Evolutionary conservation across 2,797 vertebrate genomes (phyloP), one percentile per base, ranked within the genome.

Genomic region (Coregonus ussuriensis): DNA sequence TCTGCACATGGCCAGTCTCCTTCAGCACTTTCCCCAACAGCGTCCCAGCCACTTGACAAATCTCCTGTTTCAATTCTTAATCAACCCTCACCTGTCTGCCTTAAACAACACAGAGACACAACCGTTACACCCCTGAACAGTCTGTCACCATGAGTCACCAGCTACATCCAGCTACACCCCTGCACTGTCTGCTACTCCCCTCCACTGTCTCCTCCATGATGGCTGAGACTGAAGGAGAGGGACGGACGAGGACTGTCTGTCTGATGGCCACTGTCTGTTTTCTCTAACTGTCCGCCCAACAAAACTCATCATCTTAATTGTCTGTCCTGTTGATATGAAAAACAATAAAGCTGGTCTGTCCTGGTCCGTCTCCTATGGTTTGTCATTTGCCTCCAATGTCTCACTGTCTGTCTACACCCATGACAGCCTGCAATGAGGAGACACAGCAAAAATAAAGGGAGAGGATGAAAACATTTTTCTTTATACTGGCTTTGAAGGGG

Each of bases 291-390:
- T 92, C 91, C 88, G 78, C 90, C 90, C 86, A 90, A 89, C 76
- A 84, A 83, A 89, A 88, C 90, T 85, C 92, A 91, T 92, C 89
- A 88, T 89, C 87, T 89, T 92, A 90, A 92, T 90, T 91, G 91
- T 91, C 85, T 81, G 84, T 90, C 85, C 83, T 86, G 88, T 89
- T 89, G 87, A 91, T 89, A 89, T 88, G 82, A 87, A 87, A 91
- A 89, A 88, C 89, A 90, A 93, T 91, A 86, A 88, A 89, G 84
- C 31, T 11, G 7, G 35, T 51, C 69, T 31, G 86, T 87, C 88
- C 79, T 88, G 7, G 71, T 88, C 81, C 81, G 79, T 88, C 89
- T 82, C 86, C 81, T 88, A 88, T 86, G 84, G 88, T 87, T 87
- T 86, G 82, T 91, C 88, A 90, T 88, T 84, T 89, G 85, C 87